phyloP scores from a whole-genome alignment of 2,888 invertebrate genomes.

The Chaitophorus viminalis region DNA sequence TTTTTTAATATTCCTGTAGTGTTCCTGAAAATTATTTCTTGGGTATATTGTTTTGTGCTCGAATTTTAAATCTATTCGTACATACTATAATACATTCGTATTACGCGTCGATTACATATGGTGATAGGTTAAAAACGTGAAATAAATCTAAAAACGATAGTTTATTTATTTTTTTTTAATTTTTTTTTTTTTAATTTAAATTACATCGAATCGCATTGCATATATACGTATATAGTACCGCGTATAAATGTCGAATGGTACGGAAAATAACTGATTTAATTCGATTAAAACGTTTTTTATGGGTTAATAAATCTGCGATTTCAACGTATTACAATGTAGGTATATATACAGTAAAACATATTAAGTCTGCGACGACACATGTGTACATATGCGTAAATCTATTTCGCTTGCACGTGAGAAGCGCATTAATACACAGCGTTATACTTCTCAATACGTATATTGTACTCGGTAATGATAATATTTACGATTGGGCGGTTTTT shows the following conservation, averaged over 20 bases:
- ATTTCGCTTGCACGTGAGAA: not conserved
- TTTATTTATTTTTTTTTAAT: not conserved
- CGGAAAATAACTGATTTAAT: not conserved
- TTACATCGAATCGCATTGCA: not conserved
- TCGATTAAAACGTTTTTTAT: not conserved
- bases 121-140: not conserved
- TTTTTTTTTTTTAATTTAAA: not conserved
- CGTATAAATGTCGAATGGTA: not conserved
- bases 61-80: not conserved
- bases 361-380: no score
- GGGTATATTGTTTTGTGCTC: not conserved
- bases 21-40: conserved; percentile 8
- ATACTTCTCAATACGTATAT: not conserved
- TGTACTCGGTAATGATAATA: not conserved
- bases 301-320: not conserved
- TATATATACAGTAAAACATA: not conserved
- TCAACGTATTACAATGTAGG: not conserved
- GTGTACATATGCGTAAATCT: no score
- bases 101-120: not conserved
- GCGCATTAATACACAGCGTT: not conserved
- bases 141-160: not conserved
- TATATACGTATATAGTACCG: no score
- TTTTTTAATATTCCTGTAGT: not conserved
- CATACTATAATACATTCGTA: no score
- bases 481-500: not conserved